phyloP scores from a whole-genome alignment of 2,113 vertebrate genomes.

The Vireo altiloquus region DNA sequence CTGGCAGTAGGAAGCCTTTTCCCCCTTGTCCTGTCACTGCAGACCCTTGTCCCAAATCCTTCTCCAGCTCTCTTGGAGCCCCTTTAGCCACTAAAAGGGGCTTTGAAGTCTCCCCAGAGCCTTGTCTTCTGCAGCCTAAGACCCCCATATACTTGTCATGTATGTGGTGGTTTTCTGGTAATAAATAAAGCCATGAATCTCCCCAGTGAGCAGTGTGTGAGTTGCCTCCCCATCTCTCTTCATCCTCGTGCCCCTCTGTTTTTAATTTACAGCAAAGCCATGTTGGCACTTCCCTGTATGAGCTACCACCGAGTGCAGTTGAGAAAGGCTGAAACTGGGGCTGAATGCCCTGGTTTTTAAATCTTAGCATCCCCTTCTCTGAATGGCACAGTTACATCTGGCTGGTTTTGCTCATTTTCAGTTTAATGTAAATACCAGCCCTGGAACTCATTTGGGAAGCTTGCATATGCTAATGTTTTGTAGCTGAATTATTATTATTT shows the following conservation, averaged over 20 bases:
- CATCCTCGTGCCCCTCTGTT: neutral
- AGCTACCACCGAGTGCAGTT: neutral
- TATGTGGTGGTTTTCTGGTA: neutral
- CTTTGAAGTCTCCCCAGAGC: neutral
- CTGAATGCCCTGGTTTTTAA: neutral
- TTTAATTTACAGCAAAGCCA: neutral
- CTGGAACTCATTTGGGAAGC: slow-evolving; percentile 40
- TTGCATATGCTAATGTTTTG: slow-evolving; percentile 50
- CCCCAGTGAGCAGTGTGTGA: neutral
- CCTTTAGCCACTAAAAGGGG: neutral
- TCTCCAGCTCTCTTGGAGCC: neutral
- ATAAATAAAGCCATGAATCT: neutral
- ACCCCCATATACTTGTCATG: neutral
- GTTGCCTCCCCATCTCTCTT: neutral
- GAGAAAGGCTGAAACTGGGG: neutral
- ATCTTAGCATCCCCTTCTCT: neutral
- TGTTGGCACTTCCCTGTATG: neutral
- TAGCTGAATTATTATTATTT: slow-evolving; percentile 34
- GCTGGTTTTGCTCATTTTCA: slow-evolving; percentile 61
- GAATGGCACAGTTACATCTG: slow-evolving; percentile 46
- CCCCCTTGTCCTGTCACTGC: neutral
- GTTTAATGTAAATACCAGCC: slow-evolving; percentile 63
- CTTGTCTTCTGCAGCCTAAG: neutral
- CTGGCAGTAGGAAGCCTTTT: neutral
- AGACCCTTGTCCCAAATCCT: neutral